Percentiles rank a stretch among this genome's conserved stretches.
Evolutionary conservation across 1,140 invertebrate genomes (phyloP).

Genomic region (Drosophila kohkoa): DNA sequence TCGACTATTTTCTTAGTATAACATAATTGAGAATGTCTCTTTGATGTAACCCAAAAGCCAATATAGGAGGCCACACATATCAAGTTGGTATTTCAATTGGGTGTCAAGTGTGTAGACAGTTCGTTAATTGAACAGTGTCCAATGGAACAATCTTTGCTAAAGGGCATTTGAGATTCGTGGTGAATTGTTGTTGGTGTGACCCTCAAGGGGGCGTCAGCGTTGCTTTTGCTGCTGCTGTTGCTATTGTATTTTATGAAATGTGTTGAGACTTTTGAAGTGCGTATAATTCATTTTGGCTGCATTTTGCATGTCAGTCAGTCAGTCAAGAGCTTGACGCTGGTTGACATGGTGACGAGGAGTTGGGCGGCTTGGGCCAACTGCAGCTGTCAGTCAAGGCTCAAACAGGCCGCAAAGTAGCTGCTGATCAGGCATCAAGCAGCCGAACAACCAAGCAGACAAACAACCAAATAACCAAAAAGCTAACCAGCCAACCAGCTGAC

Average conservation of each 20-base stretch:
- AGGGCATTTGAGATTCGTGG: conserved; percentile 60
- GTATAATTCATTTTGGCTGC: conserved; percentile 73
- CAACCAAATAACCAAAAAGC: conserved; percentile 6
- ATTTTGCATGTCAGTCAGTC: conserved; percentile 42
- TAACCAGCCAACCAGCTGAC: conserved; percentile 17
- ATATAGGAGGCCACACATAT: background rate
- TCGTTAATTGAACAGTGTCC: background rate
- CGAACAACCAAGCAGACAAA: conserved; percentile 30
- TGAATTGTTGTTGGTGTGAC: conserved; percentile 31
- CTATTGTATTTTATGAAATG: conserved; percentile 53
- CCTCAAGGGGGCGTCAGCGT: conserved; percentile 32
- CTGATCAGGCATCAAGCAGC: conserved; percentile 18
- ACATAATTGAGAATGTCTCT: background rate
- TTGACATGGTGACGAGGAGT: conserved; percentile 47
- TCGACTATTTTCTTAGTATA: background rate
- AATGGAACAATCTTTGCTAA: conserved; percentile 14
- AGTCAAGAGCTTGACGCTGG: conserved; percentile 27
- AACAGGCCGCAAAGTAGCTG: conserved; percentile 50
- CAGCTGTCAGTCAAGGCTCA: conserved; percentile 56
- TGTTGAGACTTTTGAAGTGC: conserved; percentile 74
- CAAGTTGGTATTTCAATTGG: background rate
- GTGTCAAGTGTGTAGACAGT: conserved; percentile 7
- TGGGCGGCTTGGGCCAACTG: conserved; percentile 46
- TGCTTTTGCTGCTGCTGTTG: conserved; percentile 38
- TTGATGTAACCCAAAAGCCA: background rate